A percentile compares a stretch with the other conserved stretches of the same genome.
Conservation (phyloP, 2,113 vertebrate genomes). For the Plotosus lineatus region DNA sequence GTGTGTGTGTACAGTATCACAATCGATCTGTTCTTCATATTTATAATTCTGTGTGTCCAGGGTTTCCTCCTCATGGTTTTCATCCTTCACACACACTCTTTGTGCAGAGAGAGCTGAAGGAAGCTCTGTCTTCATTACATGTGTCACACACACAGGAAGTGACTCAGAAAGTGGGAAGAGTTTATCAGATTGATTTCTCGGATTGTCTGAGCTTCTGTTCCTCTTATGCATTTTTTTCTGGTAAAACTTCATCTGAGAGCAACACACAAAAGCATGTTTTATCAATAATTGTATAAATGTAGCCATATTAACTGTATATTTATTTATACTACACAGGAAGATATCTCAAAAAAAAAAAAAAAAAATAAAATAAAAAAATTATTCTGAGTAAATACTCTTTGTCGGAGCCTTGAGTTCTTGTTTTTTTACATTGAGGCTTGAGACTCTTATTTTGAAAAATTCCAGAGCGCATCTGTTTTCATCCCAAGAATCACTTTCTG, state of each 20-base stretch:
- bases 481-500: too few species aligned
- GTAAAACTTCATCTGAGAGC: slow-evolving; percentile 14
- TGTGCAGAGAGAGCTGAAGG: slow-evolving; percentile 70
- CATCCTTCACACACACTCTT: slow-evolving; percentile 72
- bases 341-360: too few species aligned
- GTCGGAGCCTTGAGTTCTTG: too few species aligned
- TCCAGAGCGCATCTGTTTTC: too few species aligned
- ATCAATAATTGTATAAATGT: too few species aligned
- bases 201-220: slow-evolving; percentile 33
- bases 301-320: too few species aligned
- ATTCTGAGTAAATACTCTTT: too few species aligned
- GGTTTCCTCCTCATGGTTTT: slow-evolving; percentile 35
- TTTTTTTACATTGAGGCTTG: too few species aligned
- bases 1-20: neutral
- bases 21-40: neutral
- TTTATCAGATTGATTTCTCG: slow-evolving; percentile 35
- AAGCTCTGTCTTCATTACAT: slow-evolving; percentile 70
- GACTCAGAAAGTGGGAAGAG: slow-evolving; percentile 16
- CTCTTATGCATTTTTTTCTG: neutral
- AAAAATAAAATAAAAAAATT: too few species aligned
- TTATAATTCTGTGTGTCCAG: neutral
- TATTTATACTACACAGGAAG: too few species aligned
- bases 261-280: neutral
- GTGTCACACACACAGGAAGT: slow-evolving; percentile 69
- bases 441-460: too few species aligned